A percentile compares a stretch with the other conserved stretches of the same genome.
Conservation (phyloP, 2,888 invertebrate species). For the Drosophila anomelani region DNA sequence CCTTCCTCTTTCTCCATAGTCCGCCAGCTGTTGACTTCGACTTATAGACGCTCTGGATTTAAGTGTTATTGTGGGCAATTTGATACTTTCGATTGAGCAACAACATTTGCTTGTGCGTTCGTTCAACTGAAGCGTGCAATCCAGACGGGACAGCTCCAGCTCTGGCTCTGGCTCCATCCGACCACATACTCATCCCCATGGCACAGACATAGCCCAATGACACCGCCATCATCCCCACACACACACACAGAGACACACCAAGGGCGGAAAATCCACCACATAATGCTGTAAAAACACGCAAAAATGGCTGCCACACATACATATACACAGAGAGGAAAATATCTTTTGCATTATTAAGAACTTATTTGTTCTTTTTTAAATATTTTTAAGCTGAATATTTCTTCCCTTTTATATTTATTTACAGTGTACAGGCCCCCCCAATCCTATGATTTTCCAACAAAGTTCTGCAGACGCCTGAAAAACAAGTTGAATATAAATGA, state of each 20-base stretch:
- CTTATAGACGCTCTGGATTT: slow-evolving; percentile 66
- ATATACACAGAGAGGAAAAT: slow-evolving; percentile 25
- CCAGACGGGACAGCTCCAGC: slow-evolving; percentile 40
- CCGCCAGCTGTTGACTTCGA: slow-evolving; percentile 62
- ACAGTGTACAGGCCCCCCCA: slow-evolving; percentile 14
- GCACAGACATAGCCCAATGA: slow-evolving; percentile 5
- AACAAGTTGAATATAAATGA: slow-evolving; percentile 81
- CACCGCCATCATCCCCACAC: slow-evolving; percentile 7
- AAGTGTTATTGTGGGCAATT: slow-evolving; percentile 83
- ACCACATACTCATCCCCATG: slow-evolving; percentile 7
- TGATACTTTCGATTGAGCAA: slow-evolving; percentile 82
- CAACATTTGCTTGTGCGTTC: slow-evolving; percentile 78
- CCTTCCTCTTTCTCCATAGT: background rate
- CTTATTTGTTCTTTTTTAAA: too few species aligned
- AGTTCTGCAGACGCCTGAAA: slow-evolving; percentile 72
- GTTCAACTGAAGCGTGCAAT: slow-evolving; percentile 72
- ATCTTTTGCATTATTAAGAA: too few species aligned
- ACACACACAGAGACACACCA: background rate
- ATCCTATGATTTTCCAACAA: slow-evolving; percentile 35
- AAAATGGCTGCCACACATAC: slow-evolving; percentile 68
- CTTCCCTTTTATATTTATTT: background rate
- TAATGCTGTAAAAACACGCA: slow-evolving; percentile 58
- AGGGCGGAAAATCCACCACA: slow-evolving; percentile 27
- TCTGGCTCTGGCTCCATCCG: slow-evolving; percentile 2
- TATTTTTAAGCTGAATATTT: background rate